These are phyloP conservation scores for Actenoides hombroni DNA, from an alignment of 2,113 vertebrate species.

Conservation along the genomic window DNA sequence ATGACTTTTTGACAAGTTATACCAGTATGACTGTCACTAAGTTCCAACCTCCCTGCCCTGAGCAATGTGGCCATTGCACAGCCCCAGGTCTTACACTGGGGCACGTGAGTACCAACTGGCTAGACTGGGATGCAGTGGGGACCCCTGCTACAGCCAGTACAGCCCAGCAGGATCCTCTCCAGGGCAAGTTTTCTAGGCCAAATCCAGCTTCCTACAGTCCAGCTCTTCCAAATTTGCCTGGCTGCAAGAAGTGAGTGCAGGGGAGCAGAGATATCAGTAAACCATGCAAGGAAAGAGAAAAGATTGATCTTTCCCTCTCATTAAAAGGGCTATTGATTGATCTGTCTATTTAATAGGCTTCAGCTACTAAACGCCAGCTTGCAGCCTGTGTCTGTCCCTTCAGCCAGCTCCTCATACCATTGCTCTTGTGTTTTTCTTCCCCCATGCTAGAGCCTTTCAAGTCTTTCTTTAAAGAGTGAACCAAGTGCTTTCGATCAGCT, in stretches of 20 bases:
- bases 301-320: neutral
- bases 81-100: neutral
- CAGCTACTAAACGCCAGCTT: slow-evolving; percentile 1
- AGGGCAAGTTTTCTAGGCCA: neutral
- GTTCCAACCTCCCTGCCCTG: neutral
- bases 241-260: neutral
- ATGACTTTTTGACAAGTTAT: neutral
- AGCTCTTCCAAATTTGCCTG: neutral
- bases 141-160: neutral
- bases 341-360: slow-evolving; percentile 23
- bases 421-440: slow-evolving; percentile 28
- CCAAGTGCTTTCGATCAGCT: slow-evolving; percentile 14
- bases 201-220: neutral
- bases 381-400: neutral
- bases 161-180: neutral
- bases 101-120: neutral
- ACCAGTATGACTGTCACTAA: neutral
- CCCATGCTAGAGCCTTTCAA: neutral
- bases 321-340: slow-evolving; percentile 19
- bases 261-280: neutral
- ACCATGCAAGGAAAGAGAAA: neutral
- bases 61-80: neutral
- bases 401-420: slow-evolving; percentile 10
- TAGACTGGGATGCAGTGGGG: neutral
- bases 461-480: slow-evolving; percentile 9